Evolutionary conservation across 2,888 invertebrate species (phyloP).

Genomic region (Drosophila subsilvestris): DNA sequence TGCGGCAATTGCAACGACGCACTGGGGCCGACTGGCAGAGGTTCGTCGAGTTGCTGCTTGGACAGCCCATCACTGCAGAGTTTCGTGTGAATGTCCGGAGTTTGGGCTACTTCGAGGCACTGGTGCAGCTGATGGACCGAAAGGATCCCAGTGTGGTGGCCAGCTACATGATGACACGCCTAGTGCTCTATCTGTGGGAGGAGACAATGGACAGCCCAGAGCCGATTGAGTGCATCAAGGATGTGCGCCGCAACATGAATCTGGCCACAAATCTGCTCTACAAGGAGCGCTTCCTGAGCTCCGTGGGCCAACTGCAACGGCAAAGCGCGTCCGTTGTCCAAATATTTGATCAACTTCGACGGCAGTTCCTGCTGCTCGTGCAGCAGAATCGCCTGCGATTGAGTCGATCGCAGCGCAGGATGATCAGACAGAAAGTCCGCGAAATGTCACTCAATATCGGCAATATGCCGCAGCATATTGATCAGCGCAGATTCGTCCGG

Average conservation of each 20-base stretch:
- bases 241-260: conserved; percentile 77
- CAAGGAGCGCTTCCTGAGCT: conserved; percentile 52
- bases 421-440: conserved; percentile 53
- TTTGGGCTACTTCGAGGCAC: conserved; percentile 37
- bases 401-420: conserved; percentile 5
- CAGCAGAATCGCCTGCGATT: conserved; percentile 54
- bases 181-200: conserved; percentile 50
- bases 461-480: conserved; percentile 60
- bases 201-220: conserved; percentile 47
- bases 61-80: conserved; percentile 12
- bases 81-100: conserved; percentile 49
- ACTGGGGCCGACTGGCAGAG: conserved; percentile 58
- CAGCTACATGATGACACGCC: conserved; percentile 79
- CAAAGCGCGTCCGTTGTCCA: conserved; percentile 18
- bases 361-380: conserved; percentile 55
- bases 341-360: conserved; percentile 52
- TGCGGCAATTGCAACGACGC: conserved; percentile 20
- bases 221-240: conserved; percentile 59
- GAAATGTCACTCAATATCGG: conserved; percentile 74
- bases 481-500: conserved; percentile 41
- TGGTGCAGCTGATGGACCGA: conserved; percentile 45
- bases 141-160: conserved; percentile 49
- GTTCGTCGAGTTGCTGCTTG: conserved; percentile 59
- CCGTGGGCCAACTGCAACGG: neutral
- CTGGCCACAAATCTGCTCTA: conserved; percentile 66